phyloP scores from a whole-genome alignment of 2,797 vertebrate species.

The Microctenopoma lineatum region DNA sequence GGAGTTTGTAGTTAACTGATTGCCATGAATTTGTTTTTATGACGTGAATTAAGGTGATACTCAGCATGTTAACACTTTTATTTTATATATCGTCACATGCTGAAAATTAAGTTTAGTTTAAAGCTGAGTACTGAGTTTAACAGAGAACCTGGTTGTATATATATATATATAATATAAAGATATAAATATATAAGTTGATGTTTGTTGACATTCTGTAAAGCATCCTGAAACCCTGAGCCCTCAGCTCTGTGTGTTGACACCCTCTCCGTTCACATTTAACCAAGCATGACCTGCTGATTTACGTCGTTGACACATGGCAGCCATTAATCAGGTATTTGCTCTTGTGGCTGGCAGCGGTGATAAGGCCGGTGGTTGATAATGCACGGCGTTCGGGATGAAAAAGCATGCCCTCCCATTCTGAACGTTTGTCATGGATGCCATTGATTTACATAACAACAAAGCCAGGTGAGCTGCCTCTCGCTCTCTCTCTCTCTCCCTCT shows the following conservation, averaged over 20 bases:
- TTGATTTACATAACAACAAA: conserved; percentile 57
- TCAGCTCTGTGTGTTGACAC: conserved; percentile 15
- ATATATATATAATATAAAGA: too few relatives aligned
- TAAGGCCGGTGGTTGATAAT: conserved; percentile 56
- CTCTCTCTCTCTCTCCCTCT: not conserved
- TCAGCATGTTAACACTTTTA: not conserved
- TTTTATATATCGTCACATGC: too few relatives aligned
- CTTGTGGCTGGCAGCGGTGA: conserved; percentile 51
- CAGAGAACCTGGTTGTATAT: not conserved
- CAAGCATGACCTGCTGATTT: conserved; percentile 58
- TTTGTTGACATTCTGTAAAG: not conserved
- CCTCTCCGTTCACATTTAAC: conserved; percentile 52
- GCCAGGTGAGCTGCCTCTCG: conserved; percentile 34
- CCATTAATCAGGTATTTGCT: conserved; percentile 74
- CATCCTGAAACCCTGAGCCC: conserved; percentile 7
- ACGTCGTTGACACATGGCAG: conserved; percentile 54
- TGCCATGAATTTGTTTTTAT: not conserved
- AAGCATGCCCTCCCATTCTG: conserved; percentile 43
- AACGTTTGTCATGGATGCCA: conserved; percentile 61
- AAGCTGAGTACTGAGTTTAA: not conserved
- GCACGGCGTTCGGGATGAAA: conserved; percentile 35
- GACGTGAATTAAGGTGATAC: too few relatives aligned
- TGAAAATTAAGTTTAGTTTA: conserved; percentile 2
- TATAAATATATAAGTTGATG: too few relatives aligned
- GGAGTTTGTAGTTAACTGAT: not conserved